Evolutionary conservation across 2,797 vertebrate species (phyloP), one percentile per base, ranked within the genome.

Genomic region (Gymnothorax javanicus): DNA sequence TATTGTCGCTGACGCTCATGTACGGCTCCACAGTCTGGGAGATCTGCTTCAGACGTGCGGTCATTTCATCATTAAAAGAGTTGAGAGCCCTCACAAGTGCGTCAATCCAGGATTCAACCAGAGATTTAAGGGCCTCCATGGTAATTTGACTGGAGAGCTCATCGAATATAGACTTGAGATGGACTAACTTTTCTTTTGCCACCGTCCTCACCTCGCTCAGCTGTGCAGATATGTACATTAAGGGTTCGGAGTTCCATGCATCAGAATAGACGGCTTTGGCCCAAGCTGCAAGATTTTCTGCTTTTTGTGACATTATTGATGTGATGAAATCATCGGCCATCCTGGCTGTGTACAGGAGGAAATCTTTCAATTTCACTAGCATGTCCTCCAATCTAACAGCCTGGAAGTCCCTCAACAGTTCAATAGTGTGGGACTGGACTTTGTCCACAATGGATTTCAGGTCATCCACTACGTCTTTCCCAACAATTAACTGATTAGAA

Each of bases 1-100:
- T 95, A 92, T 94, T 97, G 89, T 96, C 96, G 87, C 88, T 91
- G 83, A 97, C 89, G 89, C 91, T 95, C 69, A 98, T 84, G 12
- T 95, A 97, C 0, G 91, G 90, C 85, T 95, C 94, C 89, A 95
- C 77, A 73, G 58, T 91, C 82, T 93, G 91, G 87, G 94, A 95
- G 84, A 96, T 88, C 88, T 95, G 89, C 86, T 89, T 92, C 3
- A 99, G 93, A 62, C 93, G 87, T 82, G 94, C 89, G n/a, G 92
- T 94, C 88, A 97, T 88, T 11, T 94, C 95, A 56, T 94, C 95
- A 12, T 94, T 91, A 91, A 97, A 93, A 84, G 92, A 57, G 84
- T 95, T 94, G 64, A 95, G 92, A 23, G 91, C 93, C 91, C 94
- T 92, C 17, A 93, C 89, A 56, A 90, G 15, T 3, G 84, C 87